phyloP scores from a whole-genome alignment of 2,888 invertebrate species.

The Drosophila ezoana region DNA sequence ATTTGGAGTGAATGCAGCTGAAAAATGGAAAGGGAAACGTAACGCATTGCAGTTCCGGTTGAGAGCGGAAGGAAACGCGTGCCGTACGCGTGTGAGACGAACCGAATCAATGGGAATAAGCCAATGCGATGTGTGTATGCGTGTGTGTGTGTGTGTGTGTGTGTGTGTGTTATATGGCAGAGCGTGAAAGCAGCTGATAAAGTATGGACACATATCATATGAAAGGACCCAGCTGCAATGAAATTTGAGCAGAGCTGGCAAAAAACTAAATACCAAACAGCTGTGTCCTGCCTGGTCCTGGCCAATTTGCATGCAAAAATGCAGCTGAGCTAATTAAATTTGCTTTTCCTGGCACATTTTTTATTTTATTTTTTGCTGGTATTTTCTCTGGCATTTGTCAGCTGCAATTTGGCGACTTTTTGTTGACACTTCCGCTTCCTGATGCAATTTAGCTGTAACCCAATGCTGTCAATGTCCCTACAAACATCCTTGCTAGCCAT shows the following conservation, averaged over 20 bases:
- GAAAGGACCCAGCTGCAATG: conserved; percentile 41
- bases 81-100: conserved; percentile 61
- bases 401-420: conserved; percentile 48
- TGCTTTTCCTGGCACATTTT: conserved; percentile 19
- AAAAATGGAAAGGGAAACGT: conserved; percentile 31
- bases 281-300: conserved; percentile 28
- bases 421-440: conserved; percentile 55
- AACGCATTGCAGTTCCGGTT: conserved; percentile 56
- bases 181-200: conserved; percentile 49
- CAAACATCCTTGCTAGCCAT: conserved; percentile 55
- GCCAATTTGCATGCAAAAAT: conserved; percentile 52
- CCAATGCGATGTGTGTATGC: neutral
- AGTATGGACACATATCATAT: conserved; percentile 2
- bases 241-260: conserved; percentile 40
- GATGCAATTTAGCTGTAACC: conserved; percentile 65
- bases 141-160: neutral
- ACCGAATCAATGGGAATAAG: conserved; percentile 48
- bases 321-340: conserved; percentile 41
- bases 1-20: conserved; percentile 41
- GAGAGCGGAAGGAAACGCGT: conserved; percentile 64
- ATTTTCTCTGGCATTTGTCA: conserved; percentile 35
- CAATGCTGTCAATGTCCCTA: conserved; percentile 47
- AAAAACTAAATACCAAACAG: conserved; percentile 27
- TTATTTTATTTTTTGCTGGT: neutral
- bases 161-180: conserved; percentile 7